Conservation (phyloP, 2,113 vertebrate genomes). For the Xyrauchen texanus region DNA sequence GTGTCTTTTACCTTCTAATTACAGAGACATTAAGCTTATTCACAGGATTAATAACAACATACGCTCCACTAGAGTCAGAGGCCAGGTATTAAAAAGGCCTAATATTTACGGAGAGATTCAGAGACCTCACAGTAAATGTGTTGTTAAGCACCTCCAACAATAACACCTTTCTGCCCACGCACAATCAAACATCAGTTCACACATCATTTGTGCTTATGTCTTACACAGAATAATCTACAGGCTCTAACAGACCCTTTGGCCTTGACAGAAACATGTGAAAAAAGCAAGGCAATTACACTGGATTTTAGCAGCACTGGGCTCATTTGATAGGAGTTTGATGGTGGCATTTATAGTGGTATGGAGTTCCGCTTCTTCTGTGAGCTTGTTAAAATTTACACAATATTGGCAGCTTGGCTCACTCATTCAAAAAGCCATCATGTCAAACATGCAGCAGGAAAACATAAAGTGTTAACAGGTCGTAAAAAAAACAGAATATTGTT, state of each 20-base stretch:
- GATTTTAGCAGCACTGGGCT: slow-evolving; percentile 63
- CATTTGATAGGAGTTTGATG: slow-evolving; percentile 74
- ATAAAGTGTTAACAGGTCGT: slow-evolving; percentile 74
- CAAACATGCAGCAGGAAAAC: slow-evolving; percentile 70
- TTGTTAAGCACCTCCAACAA: slow-evolving; percentile 20
- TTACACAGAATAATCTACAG: slow-evolving; percentile 66
- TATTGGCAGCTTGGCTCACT: slow-evolving; percentile 74
- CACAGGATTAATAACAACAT: neutral
- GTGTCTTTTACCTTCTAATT: slow-evolving; percentile 23
- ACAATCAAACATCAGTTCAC: slow-evolving; percentile 67
- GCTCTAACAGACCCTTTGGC: slow-evolving; percentile 57
- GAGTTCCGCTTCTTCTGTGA: slow-evolving; percentile 56
- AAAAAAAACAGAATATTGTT: slow-evolving; percentile 50
- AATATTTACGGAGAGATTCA: slow-evolving; percentile 5
- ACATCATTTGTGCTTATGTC: slow-evolving; percentile 63
- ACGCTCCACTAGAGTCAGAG: neutral
- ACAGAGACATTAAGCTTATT: slow-evolving; percentile 13
- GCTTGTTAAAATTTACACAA: slow-evolving; percentile 66
- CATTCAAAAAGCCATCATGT: slow-evolving; percentile 64
- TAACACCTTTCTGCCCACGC: slow-evolving; percentile 37
- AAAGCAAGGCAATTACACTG: slow-evolving; percentile 56
- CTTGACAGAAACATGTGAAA: slow-evolving; percentile 52
- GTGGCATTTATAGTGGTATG: slow-evolving; percentile 71
- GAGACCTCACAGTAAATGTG: slow-evolving; percentile 6
- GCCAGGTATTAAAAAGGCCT: slow-evolving; percentile 18